Base-by-base conservation (phyloP, 1,140 invertebrate genomes). In the Araneus ventricosus region DNA sequence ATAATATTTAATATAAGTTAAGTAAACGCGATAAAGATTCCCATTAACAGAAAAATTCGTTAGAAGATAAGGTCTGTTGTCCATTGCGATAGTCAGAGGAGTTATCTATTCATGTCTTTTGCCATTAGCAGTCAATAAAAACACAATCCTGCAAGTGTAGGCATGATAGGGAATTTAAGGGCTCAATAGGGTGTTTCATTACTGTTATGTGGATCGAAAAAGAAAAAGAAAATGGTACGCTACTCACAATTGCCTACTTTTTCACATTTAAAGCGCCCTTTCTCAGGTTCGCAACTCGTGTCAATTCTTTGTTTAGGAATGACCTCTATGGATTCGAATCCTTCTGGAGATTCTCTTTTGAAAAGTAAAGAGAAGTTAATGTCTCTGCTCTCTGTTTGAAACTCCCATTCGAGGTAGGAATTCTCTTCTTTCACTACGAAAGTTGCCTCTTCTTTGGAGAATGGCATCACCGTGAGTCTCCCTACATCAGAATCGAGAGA, bases 261-360 rank as follows among this genome's bases (percentile, higher is more conserved):
- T 52, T 75, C 67, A 57, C 88, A 89, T 22, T 22, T 75, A 17
- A 75, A 89, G 24, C 75, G 22, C 14, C 88, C 88, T 14, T 67
- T 41, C 34, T 89, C 88, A 4, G 67, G n/a, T 30, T 52, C 63
- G 4, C 30, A 30, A 22, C 24, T 3, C 2, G 88, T 89, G 14
- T 89, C 88, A 8, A 89, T 75, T n/a, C 88, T 89, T 5, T 89
- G 88, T 30, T 79, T 89, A 0, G 88, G 88, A 22, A 89, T 45
- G 20, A 88, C 30, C n/a, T 88, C 86, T 14, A 39, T n/a, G 3
- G 37, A 8, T 24, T 67, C 24, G 17, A 20, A 41, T 4, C n/a
- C 41, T 41, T 45, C 59, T 0, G 20, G 6, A 84, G 37, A 10
- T 34, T 45, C 8, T 20, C 41, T 41, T 85, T 57, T 86, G 84